Conservation (phyloP, 2,888 invertebrate species). For the Nemurella pictetii region DNA sequence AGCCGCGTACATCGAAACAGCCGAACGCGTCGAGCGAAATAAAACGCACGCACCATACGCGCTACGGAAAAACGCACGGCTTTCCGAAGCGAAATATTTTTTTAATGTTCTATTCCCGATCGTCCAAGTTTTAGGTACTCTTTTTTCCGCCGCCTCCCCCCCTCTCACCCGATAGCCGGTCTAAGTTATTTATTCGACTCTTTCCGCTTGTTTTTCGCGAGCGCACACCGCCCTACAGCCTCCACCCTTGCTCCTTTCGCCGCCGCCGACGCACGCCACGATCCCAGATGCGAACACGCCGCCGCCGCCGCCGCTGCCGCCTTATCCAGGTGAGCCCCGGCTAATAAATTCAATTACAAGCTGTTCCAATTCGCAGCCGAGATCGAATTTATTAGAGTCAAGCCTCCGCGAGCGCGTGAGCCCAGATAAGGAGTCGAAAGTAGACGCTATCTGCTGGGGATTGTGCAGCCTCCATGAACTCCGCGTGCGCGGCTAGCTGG, state of each 20-base stretch:
- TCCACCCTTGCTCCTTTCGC: background rate
- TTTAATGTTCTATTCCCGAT: conserved; percentile 2
- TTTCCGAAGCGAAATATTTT: background rate
- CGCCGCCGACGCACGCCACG: background rate
- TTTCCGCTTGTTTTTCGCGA: conserved; percentile 18
- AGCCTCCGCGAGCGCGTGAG: background rate
- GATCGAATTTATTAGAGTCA: conserved; percentile 29
- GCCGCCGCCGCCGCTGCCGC: no score
- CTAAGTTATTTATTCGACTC: background rate
- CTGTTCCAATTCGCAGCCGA: conserved; percentile 1
- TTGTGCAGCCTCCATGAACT: background rate
- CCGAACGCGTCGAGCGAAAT: no score
- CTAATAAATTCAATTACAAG: conserved; percentile 32
- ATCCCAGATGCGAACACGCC: conserved; percentile 1
- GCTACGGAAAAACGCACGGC: background rate
- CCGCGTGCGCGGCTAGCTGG: background rate
- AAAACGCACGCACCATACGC: no score
- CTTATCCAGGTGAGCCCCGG: conserved; percentile 9
- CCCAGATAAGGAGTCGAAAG: background rate
- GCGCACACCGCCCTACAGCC: background rate
- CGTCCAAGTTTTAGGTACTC: background rate
- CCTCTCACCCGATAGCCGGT: background rate
- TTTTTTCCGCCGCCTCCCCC: background rate
- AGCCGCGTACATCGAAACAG: no score
- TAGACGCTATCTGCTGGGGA: background rate